Percentiles rank a stretch among this genome's conserved stretches.
These are phyloP conservation scores for Cyanoderma ruficeps DNA, from an alignment of 2,113 vertebrate species.

Conservation along the genomic window DNA sequence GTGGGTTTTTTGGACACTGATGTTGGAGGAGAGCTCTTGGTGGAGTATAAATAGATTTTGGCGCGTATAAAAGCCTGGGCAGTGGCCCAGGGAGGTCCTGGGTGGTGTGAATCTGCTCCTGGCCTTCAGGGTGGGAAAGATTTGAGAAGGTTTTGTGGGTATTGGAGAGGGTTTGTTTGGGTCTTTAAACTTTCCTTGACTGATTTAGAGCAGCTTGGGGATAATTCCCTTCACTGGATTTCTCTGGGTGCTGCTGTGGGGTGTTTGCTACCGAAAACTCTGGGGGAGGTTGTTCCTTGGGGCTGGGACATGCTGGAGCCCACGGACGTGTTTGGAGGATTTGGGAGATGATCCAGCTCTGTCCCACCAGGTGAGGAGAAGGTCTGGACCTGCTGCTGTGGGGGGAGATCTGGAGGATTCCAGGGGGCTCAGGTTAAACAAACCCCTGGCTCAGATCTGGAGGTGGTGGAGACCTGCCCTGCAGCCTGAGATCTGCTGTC, in stretches of 20 bases:
- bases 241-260: neutral
- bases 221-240: fast-evolving
- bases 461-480: neutral
- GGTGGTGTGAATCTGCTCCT: neutral
- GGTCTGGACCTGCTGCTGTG: neutral
- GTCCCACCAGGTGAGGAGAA: neutral
- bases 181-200: neutral
- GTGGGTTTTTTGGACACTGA: neutral
- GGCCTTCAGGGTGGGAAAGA: neutral
- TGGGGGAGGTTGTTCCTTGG: neutral
- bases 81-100: neutral
- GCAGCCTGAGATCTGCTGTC: neutral
- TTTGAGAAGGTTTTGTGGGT: fast-evolving
- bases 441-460: neutral
- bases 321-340: fast-evolving
- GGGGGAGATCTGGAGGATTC: neutral
- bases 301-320: neutral
- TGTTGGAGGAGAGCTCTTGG: neutral
- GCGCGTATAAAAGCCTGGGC: neutral
- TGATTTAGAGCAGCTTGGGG: neutral
- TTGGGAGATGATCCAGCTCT: neutral
- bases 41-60: neutral
- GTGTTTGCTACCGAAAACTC: neutral
- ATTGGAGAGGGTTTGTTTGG: neutral
- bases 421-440: neutral